Evolutionary conservation across 1,140 invertebrate genomes (phyloP).

Genomic region (Vanessa atalanta): DNA sequence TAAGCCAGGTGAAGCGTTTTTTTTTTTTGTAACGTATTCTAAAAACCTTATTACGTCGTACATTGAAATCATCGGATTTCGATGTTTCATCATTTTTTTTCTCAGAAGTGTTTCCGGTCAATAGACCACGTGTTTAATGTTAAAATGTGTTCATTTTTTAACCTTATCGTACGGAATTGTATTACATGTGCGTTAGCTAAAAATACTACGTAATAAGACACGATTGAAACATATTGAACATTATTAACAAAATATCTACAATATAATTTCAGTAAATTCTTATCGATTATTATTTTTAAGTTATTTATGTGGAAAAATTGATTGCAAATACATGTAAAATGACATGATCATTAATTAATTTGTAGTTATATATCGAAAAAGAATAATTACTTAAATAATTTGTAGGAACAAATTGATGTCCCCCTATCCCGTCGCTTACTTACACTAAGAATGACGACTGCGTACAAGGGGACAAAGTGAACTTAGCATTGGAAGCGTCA

Average conservation of each 20-base stretch:
- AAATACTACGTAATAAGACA: neutral
- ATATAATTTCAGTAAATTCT: no score
- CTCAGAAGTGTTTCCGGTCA: neutral
- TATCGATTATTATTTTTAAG: no score
- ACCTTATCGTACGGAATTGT: constrained; percentile 16
- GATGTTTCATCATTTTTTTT: constrained; percentile 8
- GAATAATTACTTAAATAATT: neutral
- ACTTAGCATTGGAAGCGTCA: constrained; percentile 58
- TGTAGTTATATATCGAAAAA: no score
- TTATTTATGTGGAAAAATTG: no score
- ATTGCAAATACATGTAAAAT: no score
- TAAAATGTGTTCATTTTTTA: constrained; percentile 1
- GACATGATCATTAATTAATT: no score
- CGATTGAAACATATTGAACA: no score
- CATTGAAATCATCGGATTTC: neutral
- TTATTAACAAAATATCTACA: no score
- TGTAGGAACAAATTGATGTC: constrained; percentile 15
- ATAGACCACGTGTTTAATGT: constrained; percentile 13
- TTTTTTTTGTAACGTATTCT: neutral
- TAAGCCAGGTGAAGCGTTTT: neutral
- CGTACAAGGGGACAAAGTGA: constrained; percentile 59
- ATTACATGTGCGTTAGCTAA: constrained; percentile 14
- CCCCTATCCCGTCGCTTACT: constrained; percentile 57
- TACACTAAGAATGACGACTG: constrained; percentile 51
- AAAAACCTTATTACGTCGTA: neutral